A percentile compares a stretch with the other conserved stretches of the same genome.
Conservation (phyloP, 2,113 vertebrate genomes). For the Vidua macroura region DNA sequence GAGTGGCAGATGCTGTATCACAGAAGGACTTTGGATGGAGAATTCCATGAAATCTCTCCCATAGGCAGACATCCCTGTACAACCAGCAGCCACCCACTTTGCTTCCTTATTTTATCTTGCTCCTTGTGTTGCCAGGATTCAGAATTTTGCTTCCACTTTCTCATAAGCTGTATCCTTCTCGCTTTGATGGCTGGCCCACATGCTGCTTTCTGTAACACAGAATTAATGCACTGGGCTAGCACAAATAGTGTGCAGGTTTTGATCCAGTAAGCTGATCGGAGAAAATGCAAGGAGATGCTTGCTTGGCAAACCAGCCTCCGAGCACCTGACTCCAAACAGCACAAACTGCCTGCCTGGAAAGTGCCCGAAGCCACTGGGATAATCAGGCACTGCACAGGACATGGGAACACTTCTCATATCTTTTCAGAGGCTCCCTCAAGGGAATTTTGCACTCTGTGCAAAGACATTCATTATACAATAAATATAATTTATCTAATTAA, state of each 20-base stretch:
- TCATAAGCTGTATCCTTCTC: not conserved
- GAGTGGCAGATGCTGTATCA: not conserved
- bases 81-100: not conserved
- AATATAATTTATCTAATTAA: not conserved
- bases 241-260: not conserved
- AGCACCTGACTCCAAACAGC: too few relatives aligned
- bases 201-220: not conserved
- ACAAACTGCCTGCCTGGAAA: not conserved
- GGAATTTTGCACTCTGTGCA: not conserved
- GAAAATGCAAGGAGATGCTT: not conserved
- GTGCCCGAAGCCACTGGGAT: not conserved
- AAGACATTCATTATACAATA: not conserved
- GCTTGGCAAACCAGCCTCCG: not conserved
- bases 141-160: not conserved
- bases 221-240: not conserved
- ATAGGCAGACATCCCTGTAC: not conserved
- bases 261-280: not conserved
- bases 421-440: not conserved
- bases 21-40: not conserved
- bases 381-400: not conserved
- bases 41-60: not conserved
- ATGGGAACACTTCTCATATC: not conserved
- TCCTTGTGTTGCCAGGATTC: not conserved
- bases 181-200: not conserved
- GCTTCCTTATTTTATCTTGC: not conserved